Evolutionary conservation across 1,140 invertebrate species (phyloP).

Genomic region (Zaprionus inermis): DNA sequence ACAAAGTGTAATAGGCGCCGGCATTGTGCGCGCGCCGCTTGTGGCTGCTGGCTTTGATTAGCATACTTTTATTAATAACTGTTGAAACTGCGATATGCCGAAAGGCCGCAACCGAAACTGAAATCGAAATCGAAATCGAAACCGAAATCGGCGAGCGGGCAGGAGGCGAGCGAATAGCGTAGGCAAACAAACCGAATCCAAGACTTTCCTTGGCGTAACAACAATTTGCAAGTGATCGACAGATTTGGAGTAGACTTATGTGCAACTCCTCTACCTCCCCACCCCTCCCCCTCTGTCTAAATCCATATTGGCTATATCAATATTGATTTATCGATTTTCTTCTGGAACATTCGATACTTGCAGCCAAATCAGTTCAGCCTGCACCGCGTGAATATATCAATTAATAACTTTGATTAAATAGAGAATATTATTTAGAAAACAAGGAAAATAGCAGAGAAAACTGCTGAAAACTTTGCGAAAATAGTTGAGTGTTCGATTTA

Average conservation of each 20-base stretch:
- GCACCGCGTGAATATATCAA: neutral
- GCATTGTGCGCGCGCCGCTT: slow-evolving; percentile 18
- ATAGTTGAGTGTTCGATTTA: too few relatives aligned
- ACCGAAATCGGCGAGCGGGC: neutral
- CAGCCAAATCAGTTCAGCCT: neutral
- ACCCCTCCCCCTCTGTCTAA: neutral
- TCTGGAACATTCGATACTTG: neutral
- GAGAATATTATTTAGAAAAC: neutral
- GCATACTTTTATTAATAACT: slow-evolving; percentile 64
- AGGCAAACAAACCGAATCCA: slow-evolving; percentile 2
- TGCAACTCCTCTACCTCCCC: neutral
- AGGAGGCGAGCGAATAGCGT: neutral
- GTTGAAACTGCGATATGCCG: slow-evolving; percentile 42
- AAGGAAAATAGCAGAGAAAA: neutral
- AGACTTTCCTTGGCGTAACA: slow-evolving; percentile 18
- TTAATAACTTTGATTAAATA: neutral
- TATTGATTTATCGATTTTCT: neutral
- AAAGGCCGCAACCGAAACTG: slow-evolving; percentile 4
- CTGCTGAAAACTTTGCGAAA: too few relatives aligned
- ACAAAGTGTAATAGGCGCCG: slow-evolving; percentile 6
- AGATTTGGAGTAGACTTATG: neutral
- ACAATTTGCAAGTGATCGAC: neutral
- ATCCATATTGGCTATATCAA: too few relatives aligned
- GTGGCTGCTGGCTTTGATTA: slow-evolving; percentile 44
- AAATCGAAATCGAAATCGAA: neutral